phyloP scores from a whole-genome alignment of 2,113 vertebrate species.

The Ginglymostoma cirratum region DNA sequence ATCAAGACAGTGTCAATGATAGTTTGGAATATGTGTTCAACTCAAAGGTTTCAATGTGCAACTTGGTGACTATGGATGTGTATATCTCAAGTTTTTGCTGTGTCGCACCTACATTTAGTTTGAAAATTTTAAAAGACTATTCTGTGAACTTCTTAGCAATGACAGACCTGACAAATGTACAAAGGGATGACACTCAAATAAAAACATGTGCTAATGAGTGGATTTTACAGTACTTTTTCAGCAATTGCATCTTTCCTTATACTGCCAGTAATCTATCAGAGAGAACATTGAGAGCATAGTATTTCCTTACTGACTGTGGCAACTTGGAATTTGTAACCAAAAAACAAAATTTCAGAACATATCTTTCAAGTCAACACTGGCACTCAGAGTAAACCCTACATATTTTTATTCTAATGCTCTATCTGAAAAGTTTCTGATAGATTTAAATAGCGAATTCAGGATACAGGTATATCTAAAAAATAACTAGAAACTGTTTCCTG shows the following conservation, averaged over 20 bases:
- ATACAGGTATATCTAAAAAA: slow-evolving; percentile 39
- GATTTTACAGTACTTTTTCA: not conserved
- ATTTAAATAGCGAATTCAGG: slow-evolving; percentile 43
- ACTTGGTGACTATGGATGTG: not conserved
- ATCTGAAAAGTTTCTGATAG: slow-evolving; percentile 50
- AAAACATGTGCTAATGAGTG: not conserved
- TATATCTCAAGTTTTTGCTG: not conserved
- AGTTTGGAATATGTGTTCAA: not conserved
- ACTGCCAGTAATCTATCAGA: not conserved
- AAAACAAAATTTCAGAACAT: slow-evolving; percentile 45
- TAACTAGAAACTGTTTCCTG: slow-evolving; percentile 41
- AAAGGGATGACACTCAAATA: not conserved
- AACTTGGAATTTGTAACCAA: slow-evolving; percentile 48
- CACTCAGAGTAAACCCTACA: slow-evolving; percentile 46
- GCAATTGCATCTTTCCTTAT: not conserved
- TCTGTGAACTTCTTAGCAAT: not conserved
- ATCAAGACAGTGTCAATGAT: not conserved
- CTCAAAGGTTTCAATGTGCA: not conserved
- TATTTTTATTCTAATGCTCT: slow-evolving; percentile 49
- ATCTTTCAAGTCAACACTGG: slow-evolving; percentile 43
- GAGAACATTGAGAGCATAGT: not conserved
- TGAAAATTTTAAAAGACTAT: not conserved
- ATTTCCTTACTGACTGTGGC: not conserved
- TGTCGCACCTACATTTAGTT: not conserved
- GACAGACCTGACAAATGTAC: not conserved